Base-by-base conservation (phyloP, 2,113 vertebrate genomes). In the Neomonachus schauinslandi region DNA sequence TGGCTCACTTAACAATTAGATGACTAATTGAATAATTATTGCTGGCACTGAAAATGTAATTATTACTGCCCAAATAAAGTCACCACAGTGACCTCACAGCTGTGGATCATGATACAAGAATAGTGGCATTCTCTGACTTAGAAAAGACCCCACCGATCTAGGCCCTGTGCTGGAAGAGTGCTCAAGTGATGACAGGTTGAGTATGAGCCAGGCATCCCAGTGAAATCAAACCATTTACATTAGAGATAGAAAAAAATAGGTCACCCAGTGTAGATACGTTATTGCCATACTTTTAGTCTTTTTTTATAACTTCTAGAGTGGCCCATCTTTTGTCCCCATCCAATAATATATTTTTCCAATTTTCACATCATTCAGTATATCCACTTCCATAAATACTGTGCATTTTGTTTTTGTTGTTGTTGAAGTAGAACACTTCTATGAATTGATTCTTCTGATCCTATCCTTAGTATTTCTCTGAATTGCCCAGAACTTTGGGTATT, bases 1-100 rank as follows among this genome's bases (percentile, higher is more conserved):
- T 88, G 33, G 71, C 57, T 93, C 65, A 79, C 55, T 87, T 90
- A 83, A 94, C 42, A 89, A 59, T 94, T 79, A 67, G 59, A 33
- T 80, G 71, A 95, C 61, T 82, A 87, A 89, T 63, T 79, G 80
- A 83, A 42, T 46, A 96, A 96, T 77, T 91, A 53, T 89, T 57
- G 16, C 77, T 49, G n/a, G n/a, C 21, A 57, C 7, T 69, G 15
- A 59, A 79, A 76, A 39, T 80, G 13, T 33, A 42, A 46, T 55
- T 76, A 55, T 36, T 82, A 76, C 26, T 91, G 49, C 9, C 36
- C 57, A 69, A 51, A 74, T 36, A 71, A 80, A 33, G 79, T 96
- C 33, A 57, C 10, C n/a, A 91, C 8, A 55, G 83, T 95, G 90
- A 91, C n/a, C 42, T 84, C 33, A 76, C 55, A 94, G 39, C 72